These are phyloP conservation scores for western clawed frog (Xenopus tropicalis) DNA, from an alignment of 2,113 vertebrate genomes.

Conservation along the genomic window DNA sequence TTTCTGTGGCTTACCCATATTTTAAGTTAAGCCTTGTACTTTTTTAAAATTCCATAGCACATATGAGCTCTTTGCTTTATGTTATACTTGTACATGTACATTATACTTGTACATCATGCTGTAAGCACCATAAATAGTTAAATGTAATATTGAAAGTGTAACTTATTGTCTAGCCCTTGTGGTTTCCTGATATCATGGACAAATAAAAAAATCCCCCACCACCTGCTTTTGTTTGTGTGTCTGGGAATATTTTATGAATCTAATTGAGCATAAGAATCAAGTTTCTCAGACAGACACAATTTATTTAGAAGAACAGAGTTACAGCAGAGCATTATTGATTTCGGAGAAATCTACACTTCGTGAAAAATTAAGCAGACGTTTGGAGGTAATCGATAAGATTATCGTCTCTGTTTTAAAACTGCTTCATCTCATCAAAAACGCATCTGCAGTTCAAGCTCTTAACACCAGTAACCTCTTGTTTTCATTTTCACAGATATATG, in stretches of 20 bases:
- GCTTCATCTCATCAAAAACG: constrained; percentile 44
- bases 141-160: too few species aligned
- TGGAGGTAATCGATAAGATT: constrained; percentile 65
- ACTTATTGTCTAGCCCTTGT: too few species aligned
- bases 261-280: constrained; percentile 66
- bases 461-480: not conserved
- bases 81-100: too few species aligned
- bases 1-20: too few species aligned
- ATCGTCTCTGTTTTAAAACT: constrained; percentile 58
- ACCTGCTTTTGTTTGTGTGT: constrained; percentile 57
- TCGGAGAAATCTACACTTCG: constrained; percentile 65
- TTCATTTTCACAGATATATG: not conserved
- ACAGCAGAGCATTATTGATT: constrained; percentile 75
- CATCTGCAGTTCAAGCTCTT: constrained; percentile 3
- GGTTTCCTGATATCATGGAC: not conserved
- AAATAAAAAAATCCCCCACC: not conserved
- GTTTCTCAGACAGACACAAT: constrained; percentile 69
- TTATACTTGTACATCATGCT: too few species aligned
- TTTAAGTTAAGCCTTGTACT: too few species aligned
- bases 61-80: too few species aligned
- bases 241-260: constrained; percentile 78
- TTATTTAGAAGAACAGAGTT: constrained; percentile 71
- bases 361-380: constrained; percentile 78
- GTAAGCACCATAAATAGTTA: too few species aligned
- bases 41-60: too few species aligned